These are phyloP conservation scores for Dolichoris vasculosae DNA, from an alignment of 1,140 invertebrate species.

Conservation along the genomic window DNA sequence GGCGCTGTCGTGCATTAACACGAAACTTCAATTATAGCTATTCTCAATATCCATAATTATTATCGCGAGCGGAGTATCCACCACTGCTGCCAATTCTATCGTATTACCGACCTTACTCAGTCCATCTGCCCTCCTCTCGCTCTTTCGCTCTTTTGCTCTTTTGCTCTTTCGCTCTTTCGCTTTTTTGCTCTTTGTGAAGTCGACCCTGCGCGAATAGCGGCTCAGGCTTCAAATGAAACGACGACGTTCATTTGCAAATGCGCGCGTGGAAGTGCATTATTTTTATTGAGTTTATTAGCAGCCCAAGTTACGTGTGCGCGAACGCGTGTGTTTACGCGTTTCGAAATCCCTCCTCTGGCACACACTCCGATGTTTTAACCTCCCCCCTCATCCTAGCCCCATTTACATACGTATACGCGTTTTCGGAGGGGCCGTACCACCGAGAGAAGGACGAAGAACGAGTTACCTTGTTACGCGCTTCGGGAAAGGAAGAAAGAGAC, in stretches of 20 bases:
- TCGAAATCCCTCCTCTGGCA: neutral
- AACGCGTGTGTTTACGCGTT: neutral
- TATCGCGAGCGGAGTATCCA: conserved; percentile 55
- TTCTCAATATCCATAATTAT: conserved; percentile 70
- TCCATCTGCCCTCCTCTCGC: neutral
- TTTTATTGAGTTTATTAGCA: conserved; percentile 68
- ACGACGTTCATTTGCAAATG: conserved; percentile 69
- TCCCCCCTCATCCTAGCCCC: neutral
- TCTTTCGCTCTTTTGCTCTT: conserved; percentile 33
- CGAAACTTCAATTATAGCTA: conserved; percentile 65
- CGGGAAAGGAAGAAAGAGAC: conserved; percentile 11
- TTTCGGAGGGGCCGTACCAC: neutral
- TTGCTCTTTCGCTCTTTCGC: conserved; percentile 27
- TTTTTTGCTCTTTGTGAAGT: conserved; percentile 29
- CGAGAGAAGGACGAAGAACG: neutral
- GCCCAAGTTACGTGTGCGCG: conserved; percentile 47
- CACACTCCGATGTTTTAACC: neutral
- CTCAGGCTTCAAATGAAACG: conserved; percentile 62
- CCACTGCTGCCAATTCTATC: conserved; percentile 56
- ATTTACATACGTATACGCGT: conserved; percentile 6
- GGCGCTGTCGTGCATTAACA: conserved; percentile 59
- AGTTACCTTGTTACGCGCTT: neutral
- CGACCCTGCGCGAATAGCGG: conserved; percentile 19
- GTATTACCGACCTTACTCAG: conserved; percentile 55
- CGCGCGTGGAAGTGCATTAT: conserved; percentile 62